Conservation (phyloP, 2,888 invertebrate genomes). For the Nephrotoma guestfalica region DNA sequence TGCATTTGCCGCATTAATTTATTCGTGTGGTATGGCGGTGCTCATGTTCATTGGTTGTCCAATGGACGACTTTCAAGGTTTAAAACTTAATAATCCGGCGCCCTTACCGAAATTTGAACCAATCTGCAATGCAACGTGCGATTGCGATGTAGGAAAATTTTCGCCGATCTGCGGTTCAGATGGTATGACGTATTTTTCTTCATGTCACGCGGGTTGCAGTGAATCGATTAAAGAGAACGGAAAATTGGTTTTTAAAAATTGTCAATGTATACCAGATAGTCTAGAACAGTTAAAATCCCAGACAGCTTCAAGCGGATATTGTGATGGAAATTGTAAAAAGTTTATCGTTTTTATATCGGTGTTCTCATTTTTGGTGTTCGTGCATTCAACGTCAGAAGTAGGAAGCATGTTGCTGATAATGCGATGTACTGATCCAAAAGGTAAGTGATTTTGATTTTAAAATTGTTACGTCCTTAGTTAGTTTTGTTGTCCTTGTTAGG, state of each 20-base stretch:
- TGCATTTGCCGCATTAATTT: slow-evolving; percentile 72
- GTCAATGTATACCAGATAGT: slow-evolving; percentile 34
- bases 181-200: slow-evolving; percentile 70
- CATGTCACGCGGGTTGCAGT: slow-evolving; percentile 79
- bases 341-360: slow-evolving; percentile 67
- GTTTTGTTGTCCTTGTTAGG: no score
- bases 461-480: no score
- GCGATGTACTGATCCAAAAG: slow-evolving; percentile 75
- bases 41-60: slow-evolving; percentile 85
- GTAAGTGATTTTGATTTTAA: slow-evolving; percentile 20
- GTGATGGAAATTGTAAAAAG: slow-evolving; percentile 62
- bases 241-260: slow-evolving; percentile 40
- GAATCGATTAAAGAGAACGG: slow-evolving; percentile 43
- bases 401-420: slow-evolving; percentile 81
- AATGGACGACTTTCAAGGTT: slow-evolving; percentile 64
- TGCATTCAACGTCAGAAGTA: slow-evolving; percentile 85
- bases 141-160: slow-evolving; percentile 61
- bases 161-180: slow-evolving; percentile 75
- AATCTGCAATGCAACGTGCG: slow-evolving; percentile 53
- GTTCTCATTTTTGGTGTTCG: slow-evolving; percentile 78
- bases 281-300: slow-evolving; percentile 8
- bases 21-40: slow-evolving; percentile 74
- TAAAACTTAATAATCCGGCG: slow-evolving; percentile 24
- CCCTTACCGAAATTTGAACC: slow-evolving; percentile 26
- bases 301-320: slow-evolving; percentile 60